Evolutionary conservation across 30 jellyfish, hydroid and myxozoan species (phyloP), one percentile per base, ranked within the genome.

Genomic region (Aurelia aurita): DNA sequence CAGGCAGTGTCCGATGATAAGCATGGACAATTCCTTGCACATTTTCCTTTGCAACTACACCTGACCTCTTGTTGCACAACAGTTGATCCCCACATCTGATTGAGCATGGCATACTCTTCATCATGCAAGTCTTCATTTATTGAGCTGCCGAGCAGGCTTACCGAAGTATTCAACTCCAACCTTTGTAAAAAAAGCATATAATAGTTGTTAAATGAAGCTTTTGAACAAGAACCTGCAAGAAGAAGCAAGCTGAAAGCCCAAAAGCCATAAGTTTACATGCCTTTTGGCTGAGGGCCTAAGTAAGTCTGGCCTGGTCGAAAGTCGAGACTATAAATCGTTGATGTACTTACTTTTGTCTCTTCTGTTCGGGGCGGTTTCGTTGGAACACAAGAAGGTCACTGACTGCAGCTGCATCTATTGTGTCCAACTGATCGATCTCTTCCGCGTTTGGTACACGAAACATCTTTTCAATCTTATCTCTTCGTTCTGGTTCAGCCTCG

Each of bases 1-100:
- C 78, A 66, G 78, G 58, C 78, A 66, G 78, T 66, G 58, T 39
- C 58, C 34, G 78, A 66, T 12, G 78, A 29, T 27, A 57, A 66
- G 58, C 78, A 66, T 27, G 55, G 78, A 25, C 71, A 59, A 29
- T 59, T 59, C 16, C 71, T 59, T 59, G 71, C 71, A 59, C 71
- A 59, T n/a, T 59, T 59, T 59, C 71, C 28, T 59, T 59, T 59
- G 71, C 28, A 59, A 1, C 71, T 59, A 59, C 71, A 59, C 8
- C 16, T 59, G 26, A 18, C 25, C 5, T 34, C 32, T 34, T 59
- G 71, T 59, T 59, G 71, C 32, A 1, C 3, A 2, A 5, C 71
- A 59, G 71, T 59, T 34, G 28, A 59, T 59, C 71, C 78, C 78
- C 78, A 66, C 55, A 66, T 66, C 78, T 66, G 58, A 20, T 31